These are phyloP conservation scores for Aphaenogaster floridana DNA, from an alignment of 1,140 invertebrate species.

Conservation along the genomic window DNA sequence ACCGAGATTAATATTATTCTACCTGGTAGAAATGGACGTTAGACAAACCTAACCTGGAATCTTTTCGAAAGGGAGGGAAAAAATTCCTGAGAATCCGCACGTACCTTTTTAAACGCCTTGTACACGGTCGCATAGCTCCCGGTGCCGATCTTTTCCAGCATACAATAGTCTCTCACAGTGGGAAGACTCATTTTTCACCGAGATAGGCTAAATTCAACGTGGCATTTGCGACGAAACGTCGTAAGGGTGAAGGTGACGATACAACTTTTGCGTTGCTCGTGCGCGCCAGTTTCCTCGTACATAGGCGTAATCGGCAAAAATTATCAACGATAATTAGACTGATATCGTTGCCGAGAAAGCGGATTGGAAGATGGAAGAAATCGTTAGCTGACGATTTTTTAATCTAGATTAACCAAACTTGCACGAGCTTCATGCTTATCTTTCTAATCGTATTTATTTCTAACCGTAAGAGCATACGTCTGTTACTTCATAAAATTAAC, in stretches of 20 bases:
- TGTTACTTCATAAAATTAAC: background rate
- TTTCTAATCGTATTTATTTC: background rate
- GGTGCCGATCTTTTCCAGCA: slow-evolving; percentile 93
- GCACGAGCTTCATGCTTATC: background rate
- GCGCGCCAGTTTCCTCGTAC: background rate
- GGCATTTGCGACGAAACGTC: slow-evolving; percentile 49
- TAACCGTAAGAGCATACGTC: background rate
- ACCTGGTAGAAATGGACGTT: too few relatives aligned
- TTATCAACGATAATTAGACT: background rate
- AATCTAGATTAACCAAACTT: background rate
- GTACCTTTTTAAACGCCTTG: slow-evolving; percentile 94
- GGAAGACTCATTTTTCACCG: slow-evolving; percentile 84
- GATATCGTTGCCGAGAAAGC: background rate
- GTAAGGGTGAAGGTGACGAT: slow-evolving; percentile 41
- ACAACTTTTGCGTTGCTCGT: slow-evolving; percentile 6
- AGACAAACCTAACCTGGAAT: background rate
- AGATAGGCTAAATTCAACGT: slow-evolving; percentile 34
- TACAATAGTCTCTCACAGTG: slow-evolving; percentile 90
- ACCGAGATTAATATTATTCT: too few relatives aligned
- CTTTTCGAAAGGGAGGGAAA: background rate
- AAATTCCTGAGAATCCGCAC: slow-evolving; percentile 57
- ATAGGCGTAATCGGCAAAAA: slow-evolving; percentile 38
- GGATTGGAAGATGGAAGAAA: background rate
- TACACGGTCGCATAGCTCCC: slow-evolving; percentile 96
- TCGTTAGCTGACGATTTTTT: background rate